Base-by-base conservation (phyloP, 2,888 invertebrate genomes). In the Rhabditoides inermis region DNA sequence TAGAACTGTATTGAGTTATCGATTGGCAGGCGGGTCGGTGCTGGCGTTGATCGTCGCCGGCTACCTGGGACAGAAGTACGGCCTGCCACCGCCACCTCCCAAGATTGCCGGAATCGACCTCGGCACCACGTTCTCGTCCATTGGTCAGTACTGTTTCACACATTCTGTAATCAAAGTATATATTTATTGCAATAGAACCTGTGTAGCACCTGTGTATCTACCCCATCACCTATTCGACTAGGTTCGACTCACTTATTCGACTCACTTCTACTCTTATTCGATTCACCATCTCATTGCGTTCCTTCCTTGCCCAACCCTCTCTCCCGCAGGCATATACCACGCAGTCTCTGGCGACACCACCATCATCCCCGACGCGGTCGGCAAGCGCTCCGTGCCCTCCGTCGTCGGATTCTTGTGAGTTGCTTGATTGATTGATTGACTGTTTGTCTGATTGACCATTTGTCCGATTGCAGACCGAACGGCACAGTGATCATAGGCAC, bases 21-120 rank as follows among this genome's bases (percentile, higher is more conserved):
- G n/a, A 20, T 28, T 49, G 63, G 25, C 52, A 67, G 80, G 78
- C 22, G 65, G 73, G 2, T 76, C 77, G 20, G 63, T 80, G 7
- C 55, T 79, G 23, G 76, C 76, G 22, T 49, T 80, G 2, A 61
- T 80, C n/a, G 56, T 79, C 51, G 79, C 79, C 39, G 81, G 81
- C 7, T 81, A 80, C 65, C 67, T 79, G 48, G 79, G 77, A 15
- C 80, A 80, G 61, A 73, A 74, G 45, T 80, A 78, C 58, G 72
- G 70, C 2, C 70, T 81, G 23, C 81, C 81, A 18, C 79, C 80
- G 5, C 81, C 81, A 12, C 77, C 78, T 47, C 81, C 81, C 7
- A 79, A 78, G 66, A 77, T 81, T 48, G 78, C 79, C 32, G 81
- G 81, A 37, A 79, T 81, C 53, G 81, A 81, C 69, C 62, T 81